Conservation (phyloP, 2,113 vertebrate genomes). For the Trinectes maculatus region DNA sequence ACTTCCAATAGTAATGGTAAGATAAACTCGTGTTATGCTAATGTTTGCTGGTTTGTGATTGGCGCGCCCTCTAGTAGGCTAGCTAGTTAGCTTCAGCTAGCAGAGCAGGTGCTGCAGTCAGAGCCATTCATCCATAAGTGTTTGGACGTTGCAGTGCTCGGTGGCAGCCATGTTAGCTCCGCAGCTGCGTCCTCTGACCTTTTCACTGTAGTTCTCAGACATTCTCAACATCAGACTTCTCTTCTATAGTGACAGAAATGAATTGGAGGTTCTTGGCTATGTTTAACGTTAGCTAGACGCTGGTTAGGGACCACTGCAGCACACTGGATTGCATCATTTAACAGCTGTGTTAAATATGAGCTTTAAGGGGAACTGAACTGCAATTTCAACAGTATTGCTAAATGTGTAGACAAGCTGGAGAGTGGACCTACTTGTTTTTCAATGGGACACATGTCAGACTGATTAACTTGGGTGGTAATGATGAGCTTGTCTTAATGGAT, state of each 20-base stretch:
- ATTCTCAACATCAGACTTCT: not conserved
- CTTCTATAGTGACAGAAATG: not conserved
- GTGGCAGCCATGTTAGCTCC: constrained; percentile 58
- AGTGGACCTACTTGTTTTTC: no score
- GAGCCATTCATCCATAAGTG: constrained; percentile 23
- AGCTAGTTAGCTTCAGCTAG: constrained; percentile 41
- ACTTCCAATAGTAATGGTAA: no score
- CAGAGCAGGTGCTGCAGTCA: constrained; percentile 57
- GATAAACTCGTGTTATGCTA: constrained; percentile 35
- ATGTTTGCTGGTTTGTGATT: constrained; percentile 14
- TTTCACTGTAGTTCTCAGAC: not conserved
- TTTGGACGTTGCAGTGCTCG: constrained; percentile 34
- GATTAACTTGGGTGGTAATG: no score
- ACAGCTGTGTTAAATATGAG: not conserved
- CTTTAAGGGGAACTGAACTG: no score
- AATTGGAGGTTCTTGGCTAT: not conserved
- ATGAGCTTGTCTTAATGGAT: no score
- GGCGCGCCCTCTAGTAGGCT: constrained; percentile 29
- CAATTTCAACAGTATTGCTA: no score
- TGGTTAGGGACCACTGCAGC: not conserved
- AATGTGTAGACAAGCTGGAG: no score
- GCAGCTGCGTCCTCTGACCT: not conserved
- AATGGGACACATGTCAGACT: no score
- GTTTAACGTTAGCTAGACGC: not conserved
- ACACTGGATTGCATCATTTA: no score